Percentiles rank a stretch among this genome's conserved stretches.
Conservation (phyloP, 2,113 vertebrate species). For the Himantopus leucocephalus region DNA sequence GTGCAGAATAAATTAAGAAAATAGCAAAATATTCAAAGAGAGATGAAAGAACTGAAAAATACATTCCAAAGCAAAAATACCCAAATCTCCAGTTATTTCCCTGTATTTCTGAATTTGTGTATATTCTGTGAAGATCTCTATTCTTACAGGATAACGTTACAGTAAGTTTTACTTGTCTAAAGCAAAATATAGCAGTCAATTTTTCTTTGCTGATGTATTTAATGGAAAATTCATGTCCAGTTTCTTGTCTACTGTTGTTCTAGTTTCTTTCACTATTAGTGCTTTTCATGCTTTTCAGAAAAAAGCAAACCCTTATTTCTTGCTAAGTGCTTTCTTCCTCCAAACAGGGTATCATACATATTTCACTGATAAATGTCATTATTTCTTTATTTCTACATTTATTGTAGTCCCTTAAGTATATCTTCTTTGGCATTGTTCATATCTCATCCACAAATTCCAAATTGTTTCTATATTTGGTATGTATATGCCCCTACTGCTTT, state of each 20-base stretch:
- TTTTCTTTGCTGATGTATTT: not conserved
- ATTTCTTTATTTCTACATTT: not conserved
- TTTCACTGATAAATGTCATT: not conserved
- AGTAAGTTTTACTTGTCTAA: not conserved
- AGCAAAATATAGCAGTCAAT: not conserved
- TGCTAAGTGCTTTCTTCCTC: not conserved
- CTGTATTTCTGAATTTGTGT: not conserved
- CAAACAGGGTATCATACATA: not conserved
- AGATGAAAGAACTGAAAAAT: not conserved
- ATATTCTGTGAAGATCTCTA: not conserved
- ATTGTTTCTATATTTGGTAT: not conserved
- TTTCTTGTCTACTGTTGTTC: not conserved
- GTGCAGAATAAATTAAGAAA: not conserved
- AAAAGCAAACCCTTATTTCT: not conserved
- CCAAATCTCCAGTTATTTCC: not conserved
- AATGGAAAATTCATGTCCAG: not conserved
- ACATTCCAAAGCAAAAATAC: not conserved
- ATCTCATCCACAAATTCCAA: not conserved
- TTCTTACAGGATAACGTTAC: not conserved
- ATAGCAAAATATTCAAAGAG: not conserved
- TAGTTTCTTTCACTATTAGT: not conserved
- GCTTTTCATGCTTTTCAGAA: not conserved
- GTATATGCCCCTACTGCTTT: not conserved
- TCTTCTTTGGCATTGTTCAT: not conserved
- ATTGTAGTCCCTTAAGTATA: not conserved